phyloP scores from a whole-genome alignment of 64 coral and sea anemone species.

The Pocillopora verrucosa region DNA sequence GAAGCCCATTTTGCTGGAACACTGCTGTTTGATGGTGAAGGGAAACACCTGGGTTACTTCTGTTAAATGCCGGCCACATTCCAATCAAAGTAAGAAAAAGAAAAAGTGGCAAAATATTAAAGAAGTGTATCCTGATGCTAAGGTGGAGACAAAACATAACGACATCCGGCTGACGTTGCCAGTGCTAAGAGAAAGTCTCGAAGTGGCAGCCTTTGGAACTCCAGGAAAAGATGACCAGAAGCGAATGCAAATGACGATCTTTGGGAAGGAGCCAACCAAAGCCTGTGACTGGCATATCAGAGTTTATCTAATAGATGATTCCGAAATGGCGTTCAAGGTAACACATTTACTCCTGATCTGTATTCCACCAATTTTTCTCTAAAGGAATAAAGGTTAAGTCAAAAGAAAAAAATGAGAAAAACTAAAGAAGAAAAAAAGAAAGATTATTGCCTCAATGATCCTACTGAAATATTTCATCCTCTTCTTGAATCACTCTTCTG shows the following conservation, averaged over 20 bases:
- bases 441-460: too few species aligned
- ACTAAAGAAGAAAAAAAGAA: too few species aligned
- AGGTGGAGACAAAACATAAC: constrained; percentile 11
- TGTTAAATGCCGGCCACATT: not conserved
- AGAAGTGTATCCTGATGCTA: constrained; percentile 11
- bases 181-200: not conserved
- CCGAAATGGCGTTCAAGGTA: not conserved
- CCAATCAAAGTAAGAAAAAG: not conserved
- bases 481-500: too few species aligned
- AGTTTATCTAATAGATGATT: constrained; percentile 13
- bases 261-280: not conserved
- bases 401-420: too few species aligned
- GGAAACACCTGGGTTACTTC: not conserved
- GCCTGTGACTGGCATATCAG: not conserved
- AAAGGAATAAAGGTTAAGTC: too few species aligned
- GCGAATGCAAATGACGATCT: constrained; percentile 19
- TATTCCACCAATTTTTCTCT: too few species aligned
- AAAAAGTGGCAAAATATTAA: not conserved
- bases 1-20: not conserved
- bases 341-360: too few species aligned
- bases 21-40: not conserved
- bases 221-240: constrained; percentile 17
- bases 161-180: constrained; percentile 10
- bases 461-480: too few species aligned
- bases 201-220: constrained; percentile 2